Percentiles rank a stretch among this genome's conserved stretches.
These are phyloP conservation scores for Pyrocoelia pectoralis DNA, from an alignment of 2,888 invertebrate species.

Conservation along the genomic window DNA sequence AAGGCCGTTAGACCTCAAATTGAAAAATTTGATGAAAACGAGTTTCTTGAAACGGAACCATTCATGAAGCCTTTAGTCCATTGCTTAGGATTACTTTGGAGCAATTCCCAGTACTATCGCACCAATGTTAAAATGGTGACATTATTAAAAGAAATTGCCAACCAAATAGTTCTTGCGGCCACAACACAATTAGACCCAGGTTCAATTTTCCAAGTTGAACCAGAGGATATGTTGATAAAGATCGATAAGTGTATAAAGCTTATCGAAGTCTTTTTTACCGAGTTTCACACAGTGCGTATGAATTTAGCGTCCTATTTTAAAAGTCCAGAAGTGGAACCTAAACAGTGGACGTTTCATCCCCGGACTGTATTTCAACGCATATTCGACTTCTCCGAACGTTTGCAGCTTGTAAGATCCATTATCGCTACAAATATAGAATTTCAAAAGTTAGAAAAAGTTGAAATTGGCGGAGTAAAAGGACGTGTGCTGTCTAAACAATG, in stretches of 20 bases:
- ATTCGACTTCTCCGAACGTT: constrained; percentile 68
- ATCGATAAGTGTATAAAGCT: constrained; percentile 48
- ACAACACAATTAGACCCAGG: constrained; percentile 77
- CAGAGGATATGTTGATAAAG: constrained; percentile 54
- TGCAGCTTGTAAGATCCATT: constrained; percentile 72
- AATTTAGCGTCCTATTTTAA: constrained; percentile 59
- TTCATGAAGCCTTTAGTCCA: constrained; percentile 77
- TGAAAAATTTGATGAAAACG: constrained; percentile 73
- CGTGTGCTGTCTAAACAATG: constrained; percentile 53
- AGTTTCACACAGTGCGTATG: constrained; percentile 62
- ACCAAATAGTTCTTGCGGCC: constrained; percentile 80
- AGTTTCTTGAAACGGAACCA: constrained; percentile 69
- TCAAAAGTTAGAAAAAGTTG: constrained; percentile 81
- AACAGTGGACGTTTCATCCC: constrained; percentile 79
- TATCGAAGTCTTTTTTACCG: constrained; percentile 49
- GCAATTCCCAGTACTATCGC: constrained; percentile 70
- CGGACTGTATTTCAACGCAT: constrained; percentile 75
- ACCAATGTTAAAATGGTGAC: constrained; percentile 68
- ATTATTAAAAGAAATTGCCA: constrained; percentile 80
- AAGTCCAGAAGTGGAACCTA: constrained; percentile 64
- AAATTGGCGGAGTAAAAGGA: constrained; percentile 58
- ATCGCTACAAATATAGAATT: constrained; percentile 83
- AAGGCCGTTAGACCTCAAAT: constrained; percentile 76
- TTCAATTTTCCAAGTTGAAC: constrained; percentile 86
- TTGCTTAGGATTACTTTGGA: constrained; percentile 84